Percentiles rank a stretch among this genome's conserved stretches.
phyloP scores from a whole-genome alignment of 2,113 vertebrate species.

The Drymodes brunneopygia region DNA sequence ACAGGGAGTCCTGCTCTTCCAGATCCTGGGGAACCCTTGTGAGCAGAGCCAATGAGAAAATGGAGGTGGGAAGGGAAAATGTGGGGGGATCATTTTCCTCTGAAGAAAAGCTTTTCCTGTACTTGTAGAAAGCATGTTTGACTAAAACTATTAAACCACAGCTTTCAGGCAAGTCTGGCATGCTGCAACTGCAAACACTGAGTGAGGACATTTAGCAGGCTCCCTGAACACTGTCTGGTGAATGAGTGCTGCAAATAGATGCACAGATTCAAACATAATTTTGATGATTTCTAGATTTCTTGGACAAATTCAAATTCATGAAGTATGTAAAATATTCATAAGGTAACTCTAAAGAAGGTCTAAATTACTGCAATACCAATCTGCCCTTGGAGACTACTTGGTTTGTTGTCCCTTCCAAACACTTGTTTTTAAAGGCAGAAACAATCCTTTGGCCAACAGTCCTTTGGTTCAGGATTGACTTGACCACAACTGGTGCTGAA shows the following conservation, averaged over 20 bases:
- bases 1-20: neutral
- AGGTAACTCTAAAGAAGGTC: neutral
- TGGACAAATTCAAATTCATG: neutral
- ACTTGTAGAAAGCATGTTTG: neutral
- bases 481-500: neutral
- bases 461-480: neutral
- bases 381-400: neutral
- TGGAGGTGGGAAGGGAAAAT: neutral
- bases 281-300: neutral
- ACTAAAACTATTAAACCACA: neutral
- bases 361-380: neutral
- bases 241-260: neutral
- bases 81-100: neutral
- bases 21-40: neutral
- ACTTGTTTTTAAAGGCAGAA: neutral
- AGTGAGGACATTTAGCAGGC: neutral
- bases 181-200: neutral
- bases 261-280: neutral
- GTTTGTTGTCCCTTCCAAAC: neutral
- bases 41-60: neutral
- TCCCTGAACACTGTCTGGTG: neutral
- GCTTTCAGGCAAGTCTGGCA: neutral
- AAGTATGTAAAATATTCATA: neutral
- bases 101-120: neutral
- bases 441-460: neutral